These are phyloP conservation scores for Ectemnius cavifrons DNA, from an alignment of 2,888 invertebrate genomes.

Conservation along the genomic window DNA sequence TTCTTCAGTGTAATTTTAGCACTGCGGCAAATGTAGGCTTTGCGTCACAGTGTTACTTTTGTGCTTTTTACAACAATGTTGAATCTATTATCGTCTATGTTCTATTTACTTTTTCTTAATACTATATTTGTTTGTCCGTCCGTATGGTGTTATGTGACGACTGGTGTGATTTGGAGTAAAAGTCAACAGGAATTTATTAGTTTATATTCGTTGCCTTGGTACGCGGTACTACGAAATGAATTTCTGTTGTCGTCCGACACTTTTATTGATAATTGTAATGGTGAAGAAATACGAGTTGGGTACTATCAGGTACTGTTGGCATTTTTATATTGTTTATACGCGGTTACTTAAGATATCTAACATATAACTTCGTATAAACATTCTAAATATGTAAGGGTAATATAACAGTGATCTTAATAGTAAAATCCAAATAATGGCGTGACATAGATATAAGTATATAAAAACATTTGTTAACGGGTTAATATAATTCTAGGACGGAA, in stretches of 20 bases:
- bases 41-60: too few relatives aligned
- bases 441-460: too few relatives aligned
- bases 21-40: too few relatives aligned
- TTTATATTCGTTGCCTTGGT: constrained; percentile 34
- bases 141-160: neutral
- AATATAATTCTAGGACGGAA: constrained; percentile 23
- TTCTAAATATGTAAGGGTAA: too few relatives aligned
- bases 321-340: too few relatives aligned
- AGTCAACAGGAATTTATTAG: constrained; percentile 43
- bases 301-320: constrained; percentile 32
- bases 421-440: too few relatives aligned
- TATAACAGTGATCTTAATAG: too few relatives aligned
- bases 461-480: neutral
- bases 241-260: too few relatives aligned
- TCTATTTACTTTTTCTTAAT: neutral
- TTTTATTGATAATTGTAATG: constrained; percentile 16
- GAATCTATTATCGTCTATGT: neutral
- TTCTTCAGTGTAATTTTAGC: too few relatives aligned
- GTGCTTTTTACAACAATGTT: neutral
- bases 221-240: constrained; percentile 16
- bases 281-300: constrained; percentile 30
- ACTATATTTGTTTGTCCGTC: neutral
- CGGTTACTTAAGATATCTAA: too few relatives aligned
- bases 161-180: constrained; percentile 51
- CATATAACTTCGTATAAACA: too few relatives aligned